Percentiles rank a stretch among this genome's conserved stretches.
These are phyloP conservation scores for Chloroceryle inda DNA, from an alignment of 2,797 vertebrate species.

Conservation along the genomic window DNA sequence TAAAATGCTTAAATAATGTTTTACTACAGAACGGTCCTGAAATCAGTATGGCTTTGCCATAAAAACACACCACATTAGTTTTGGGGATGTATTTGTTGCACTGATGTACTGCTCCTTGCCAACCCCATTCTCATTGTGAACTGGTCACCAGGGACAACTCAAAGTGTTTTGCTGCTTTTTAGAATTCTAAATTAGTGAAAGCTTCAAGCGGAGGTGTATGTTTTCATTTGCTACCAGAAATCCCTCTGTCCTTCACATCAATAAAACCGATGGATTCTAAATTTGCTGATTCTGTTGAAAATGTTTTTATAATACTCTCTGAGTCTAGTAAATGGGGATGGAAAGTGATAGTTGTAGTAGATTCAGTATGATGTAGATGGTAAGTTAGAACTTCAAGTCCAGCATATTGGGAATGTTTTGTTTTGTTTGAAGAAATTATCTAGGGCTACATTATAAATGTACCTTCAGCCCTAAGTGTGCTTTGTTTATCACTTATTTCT, in stretches of 20 bases:
- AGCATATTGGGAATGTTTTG: neutral
- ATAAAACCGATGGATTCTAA: neutral
- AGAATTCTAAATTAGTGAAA: conserved; percentile 15
- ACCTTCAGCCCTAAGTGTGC: neutral
- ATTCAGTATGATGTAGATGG: neutral
- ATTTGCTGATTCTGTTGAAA: neutral
- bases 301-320: neutral
- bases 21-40: neutral
- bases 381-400: neutral
- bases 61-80: neutral
- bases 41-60: neutral
- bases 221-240: neutral
- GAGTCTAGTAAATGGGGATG: neutral
- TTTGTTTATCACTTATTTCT: neutral
- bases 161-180: conserved; percentile 16
- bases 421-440: neutral
- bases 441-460: neutral
- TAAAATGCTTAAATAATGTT: neutral
- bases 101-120: neutral
- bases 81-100: neutral
- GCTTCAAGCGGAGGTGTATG: neutral
- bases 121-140: neutral
- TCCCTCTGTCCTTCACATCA: neutral
- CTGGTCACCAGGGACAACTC: neutral
- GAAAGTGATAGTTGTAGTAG: neutral